Percentiles rank a stretch among this genome's conserved stretches.
phyloP scores from a whole-genome alignment of 2,888 invertebrate species.

The Teleogryllus oceanicus region DNA sequence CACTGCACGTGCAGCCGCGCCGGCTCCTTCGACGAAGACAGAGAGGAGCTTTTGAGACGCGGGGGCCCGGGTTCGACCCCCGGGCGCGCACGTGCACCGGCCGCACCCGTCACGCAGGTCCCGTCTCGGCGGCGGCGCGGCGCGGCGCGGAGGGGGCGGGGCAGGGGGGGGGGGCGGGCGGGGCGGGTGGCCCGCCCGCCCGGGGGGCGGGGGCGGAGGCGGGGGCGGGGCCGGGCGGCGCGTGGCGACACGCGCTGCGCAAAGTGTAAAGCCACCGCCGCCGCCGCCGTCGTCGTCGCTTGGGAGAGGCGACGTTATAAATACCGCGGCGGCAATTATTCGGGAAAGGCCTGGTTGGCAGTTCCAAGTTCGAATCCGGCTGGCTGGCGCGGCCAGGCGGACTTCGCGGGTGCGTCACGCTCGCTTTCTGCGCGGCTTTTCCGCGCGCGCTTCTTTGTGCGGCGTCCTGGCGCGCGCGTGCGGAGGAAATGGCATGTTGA shows the following conservation, averaged over 20 bases:
- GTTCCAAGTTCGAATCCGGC: not conserved
- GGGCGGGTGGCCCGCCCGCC: not conserved
- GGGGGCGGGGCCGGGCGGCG: not conserved
- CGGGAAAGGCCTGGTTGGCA: not conserved
- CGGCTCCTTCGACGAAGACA: no score
- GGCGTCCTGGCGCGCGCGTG: no score
- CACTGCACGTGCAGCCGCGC: not conserved
- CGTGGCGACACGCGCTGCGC: slow-evolving; percentile 1
- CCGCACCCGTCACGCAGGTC: not conserved
- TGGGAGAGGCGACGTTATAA: not conserved
- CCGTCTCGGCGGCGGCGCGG: not conserved
- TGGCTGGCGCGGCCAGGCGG: not conserved
- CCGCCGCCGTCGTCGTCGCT: not conserved
- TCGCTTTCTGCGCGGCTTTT: no score
- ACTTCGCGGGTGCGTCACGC: not conserved
- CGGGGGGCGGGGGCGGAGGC: not conserved
- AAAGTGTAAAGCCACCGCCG: not conserved
- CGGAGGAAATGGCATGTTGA: no score
- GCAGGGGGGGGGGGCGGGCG: not conserved
- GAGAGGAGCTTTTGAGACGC: not conserved
- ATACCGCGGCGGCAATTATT: not conserved
- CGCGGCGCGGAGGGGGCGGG: not conserved
- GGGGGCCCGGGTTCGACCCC: not conserved
- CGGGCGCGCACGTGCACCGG: not conserved
- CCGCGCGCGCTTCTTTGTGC: no score